These are phyloP conservation scores for Palythoa caribaeorum DNA, from an alignment of 92 coral and sea anemone species.

Conservation along the genomic window DNA sequence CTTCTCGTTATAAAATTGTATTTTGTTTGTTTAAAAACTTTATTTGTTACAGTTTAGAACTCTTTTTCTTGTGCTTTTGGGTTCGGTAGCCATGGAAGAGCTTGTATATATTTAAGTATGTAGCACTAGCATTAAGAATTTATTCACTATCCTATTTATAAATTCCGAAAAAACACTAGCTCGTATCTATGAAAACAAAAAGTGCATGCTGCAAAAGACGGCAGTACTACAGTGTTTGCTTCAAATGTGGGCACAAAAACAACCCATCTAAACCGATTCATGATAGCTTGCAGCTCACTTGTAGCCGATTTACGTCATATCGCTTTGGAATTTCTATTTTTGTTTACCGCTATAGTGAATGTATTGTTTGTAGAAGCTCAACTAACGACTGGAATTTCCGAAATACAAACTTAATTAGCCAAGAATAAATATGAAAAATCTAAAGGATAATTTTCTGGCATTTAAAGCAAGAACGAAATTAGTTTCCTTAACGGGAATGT, in stretches of 20 bases:
- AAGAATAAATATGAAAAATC: constrained; percentile 10
- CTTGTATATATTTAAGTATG: too few relatives aligned
- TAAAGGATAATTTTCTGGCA: not conserved
- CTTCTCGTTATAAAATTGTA: too few relatives aligned
- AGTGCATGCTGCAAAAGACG: too few relatives aligned
- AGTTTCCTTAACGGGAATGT: not conserved
- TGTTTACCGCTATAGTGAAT: not conserved
- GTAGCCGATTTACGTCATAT: constrained; percentile 32
- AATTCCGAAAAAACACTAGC: too few relatives aligned
- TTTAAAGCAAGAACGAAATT: not conserved
- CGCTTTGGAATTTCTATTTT: constrained; percentile 20
- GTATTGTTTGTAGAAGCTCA: not conserved
- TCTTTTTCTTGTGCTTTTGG: too few relatives aligned
- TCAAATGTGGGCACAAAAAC: not conserved
- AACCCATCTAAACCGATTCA: not conserved
- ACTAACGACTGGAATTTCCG: constrained; percentile 44
- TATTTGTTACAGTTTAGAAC: too few relatives aligned
- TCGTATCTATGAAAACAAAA: too few relatives aligned
- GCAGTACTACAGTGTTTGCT: too few relatives aligned
- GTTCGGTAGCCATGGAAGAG: too few relatives aligned
- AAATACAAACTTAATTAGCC: constrained; percentile 38
- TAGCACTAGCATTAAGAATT: too few relatives aligned
- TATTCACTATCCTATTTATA: too few relatives aligned
- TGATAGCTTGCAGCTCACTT: constrained; percentile 11
- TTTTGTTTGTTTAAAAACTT: too few relatives aligned